Conservation (phyloP, 2,113 vertebrate species). For the Chloroceryle aenea region DNA sequence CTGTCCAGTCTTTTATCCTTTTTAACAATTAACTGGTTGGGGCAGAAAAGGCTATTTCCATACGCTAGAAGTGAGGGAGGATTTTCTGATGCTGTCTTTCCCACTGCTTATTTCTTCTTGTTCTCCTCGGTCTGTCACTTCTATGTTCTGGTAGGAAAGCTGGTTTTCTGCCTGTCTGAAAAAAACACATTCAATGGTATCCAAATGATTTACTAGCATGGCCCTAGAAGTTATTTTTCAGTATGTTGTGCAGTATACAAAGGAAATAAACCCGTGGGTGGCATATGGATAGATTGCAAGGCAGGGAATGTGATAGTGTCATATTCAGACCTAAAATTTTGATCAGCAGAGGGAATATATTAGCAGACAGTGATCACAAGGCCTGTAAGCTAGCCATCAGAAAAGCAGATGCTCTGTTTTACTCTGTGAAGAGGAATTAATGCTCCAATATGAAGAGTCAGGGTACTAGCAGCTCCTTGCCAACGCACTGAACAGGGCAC, state of each 20-base stretch:
- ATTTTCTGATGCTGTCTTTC: background rate
- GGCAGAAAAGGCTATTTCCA: background rate
- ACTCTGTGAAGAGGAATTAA: background rate
- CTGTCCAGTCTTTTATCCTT: background rate
- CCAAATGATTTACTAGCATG: background rate
- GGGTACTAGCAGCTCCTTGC: background rate
- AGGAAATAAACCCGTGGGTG: background rate
- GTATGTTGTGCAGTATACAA: background rate
- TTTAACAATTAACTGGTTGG: background rate
- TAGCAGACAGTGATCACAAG: background rate
- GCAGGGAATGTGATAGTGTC: background rate
- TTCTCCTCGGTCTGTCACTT: background rate
- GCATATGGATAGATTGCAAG: background rate
- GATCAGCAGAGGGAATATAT: background rate
- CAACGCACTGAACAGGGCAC: background rate
- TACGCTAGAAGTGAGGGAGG: background rate
- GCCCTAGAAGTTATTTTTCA: background rate
- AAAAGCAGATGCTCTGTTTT: background rate
- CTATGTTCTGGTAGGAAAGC: background rate
- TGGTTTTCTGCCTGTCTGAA: background rate
- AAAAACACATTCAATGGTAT: background rate
- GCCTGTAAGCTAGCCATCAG: background rate
- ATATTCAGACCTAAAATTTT: background rate
- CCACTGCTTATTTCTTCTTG: background rate
- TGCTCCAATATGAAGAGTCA: background rate